Evolutionary conservation across 1,140 invertebrate genomes (phyloP).

Genomic region (Rhizoglyphus robini): DNA sequence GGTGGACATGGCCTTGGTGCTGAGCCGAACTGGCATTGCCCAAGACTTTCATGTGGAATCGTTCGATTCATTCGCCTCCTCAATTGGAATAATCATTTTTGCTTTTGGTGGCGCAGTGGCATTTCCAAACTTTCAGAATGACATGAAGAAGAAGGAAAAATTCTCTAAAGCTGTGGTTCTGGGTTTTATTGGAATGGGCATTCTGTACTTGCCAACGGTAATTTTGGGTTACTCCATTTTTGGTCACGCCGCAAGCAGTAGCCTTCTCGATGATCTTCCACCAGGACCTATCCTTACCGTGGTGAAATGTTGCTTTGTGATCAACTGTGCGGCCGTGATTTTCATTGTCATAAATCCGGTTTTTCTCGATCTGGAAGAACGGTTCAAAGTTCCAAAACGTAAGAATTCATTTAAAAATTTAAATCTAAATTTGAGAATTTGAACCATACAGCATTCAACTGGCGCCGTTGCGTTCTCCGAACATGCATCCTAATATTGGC

Average conservation of each 20-base stretch:
- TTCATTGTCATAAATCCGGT: constrained; percentile 51
- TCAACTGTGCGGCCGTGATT: constrained; percentile 48
- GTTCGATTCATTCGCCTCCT: constrained; percentile 41
- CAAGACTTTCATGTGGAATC: constrained; percentile 26
- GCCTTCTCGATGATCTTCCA: constrained; percentile 40
- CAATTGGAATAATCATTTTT: constrained; percentile 49
- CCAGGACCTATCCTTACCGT: constrained; percentile 30
- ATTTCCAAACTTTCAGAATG: constrained; percentile 54
- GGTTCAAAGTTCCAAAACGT: constrained; percentile 47
- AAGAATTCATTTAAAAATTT: constrained; percentile 34
- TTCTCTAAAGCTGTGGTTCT: constrained; percentile 41
- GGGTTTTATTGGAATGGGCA: constrained; percentile 40
- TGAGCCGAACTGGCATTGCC: not conserved
- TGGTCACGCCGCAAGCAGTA: constrained; percentile 40
- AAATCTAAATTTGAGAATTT: too few relatives aligned
- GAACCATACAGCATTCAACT: constrained; percentile 62
- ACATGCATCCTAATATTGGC: constrained; percentile 52
- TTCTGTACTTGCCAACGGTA: constrained; percentile 44
- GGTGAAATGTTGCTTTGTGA: constrained; percentile 44
- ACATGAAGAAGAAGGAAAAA: constrained; percentile 44
- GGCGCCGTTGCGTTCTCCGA: constrained; percentile 55
- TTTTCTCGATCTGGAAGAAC: constrained; percentile 52
- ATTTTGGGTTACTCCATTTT: constrained; percentile 45
- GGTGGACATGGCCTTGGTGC: not conserved
- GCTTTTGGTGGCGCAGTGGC: constrained; percentile 50